A percentile compares a stretch with the other conserved stretches of the same genome.
Evolutionary conservation across 2,113 vertebrate genomes (phyloP).

Genomic region (Urocitellus parryii): DNA sequence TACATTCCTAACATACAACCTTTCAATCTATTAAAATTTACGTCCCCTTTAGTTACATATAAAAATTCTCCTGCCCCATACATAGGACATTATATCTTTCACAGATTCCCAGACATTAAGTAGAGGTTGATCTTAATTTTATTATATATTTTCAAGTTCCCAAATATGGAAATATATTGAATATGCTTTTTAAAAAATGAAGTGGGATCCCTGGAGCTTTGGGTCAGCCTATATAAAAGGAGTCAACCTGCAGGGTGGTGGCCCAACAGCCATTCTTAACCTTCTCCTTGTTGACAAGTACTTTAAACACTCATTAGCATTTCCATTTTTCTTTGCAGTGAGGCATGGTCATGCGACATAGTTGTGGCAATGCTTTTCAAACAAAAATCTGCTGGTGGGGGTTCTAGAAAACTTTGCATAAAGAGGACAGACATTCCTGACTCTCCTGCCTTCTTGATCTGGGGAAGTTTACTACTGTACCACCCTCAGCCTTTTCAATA

Average conservation of each 20-base stretch:
- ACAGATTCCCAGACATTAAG: neutral
- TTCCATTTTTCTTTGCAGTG: neutral
- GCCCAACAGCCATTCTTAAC: neutral
- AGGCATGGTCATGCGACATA: neutral
- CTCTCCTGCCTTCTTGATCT: neutral
- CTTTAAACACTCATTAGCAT: neutral
- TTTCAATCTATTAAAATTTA: constrained; percentile 1
- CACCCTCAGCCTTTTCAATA: neutral
- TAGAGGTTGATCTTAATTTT: constrained; percentile 35
- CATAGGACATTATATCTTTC: neutral
- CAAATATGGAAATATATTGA: constrained; percentile 43
- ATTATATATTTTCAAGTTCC: constrained; percentile 39
- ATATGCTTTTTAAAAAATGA: neutral
- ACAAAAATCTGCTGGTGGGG: neutral
- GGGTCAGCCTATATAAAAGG: neutral
- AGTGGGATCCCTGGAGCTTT: neutral
- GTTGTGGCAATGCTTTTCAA: neutral
- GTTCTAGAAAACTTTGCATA: constrained; percentile 34
- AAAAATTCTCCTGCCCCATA: constrained; percentile 10
- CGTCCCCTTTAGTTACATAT: neutral
- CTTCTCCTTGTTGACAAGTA: neutral
- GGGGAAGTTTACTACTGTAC: neutral
- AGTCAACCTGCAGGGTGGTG: neutral
- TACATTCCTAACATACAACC: neutral
- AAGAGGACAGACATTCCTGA: neutral